phyloP scores from a whole-genome alignment of 35 echinoderm and acorn worm species.

The Ophioderma brevispina region DNA sequence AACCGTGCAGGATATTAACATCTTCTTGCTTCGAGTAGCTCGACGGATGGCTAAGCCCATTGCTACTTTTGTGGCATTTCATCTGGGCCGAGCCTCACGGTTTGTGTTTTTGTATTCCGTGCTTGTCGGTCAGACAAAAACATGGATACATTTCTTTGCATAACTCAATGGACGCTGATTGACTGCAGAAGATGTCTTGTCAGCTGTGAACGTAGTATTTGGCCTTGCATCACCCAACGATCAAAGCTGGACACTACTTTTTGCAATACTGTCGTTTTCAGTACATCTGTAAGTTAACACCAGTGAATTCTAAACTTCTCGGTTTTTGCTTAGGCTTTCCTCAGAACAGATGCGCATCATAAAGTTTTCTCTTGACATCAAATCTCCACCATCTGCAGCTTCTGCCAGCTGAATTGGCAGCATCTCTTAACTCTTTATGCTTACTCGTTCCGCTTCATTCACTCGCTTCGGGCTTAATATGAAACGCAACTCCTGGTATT shows the following conservation, averaged over 20 bases:
- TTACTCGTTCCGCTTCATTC: not conserved
- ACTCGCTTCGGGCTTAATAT: not conserved
- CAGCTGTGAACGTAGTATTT: not conserved
- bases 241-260: conserved; percentile 5
- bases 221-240: conserved; percentile 13
- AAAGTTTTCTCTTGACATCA: no score
- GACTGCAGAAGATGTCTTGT: not conserved
- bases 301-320: not conserved
- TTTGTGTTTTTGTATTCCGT: no score
- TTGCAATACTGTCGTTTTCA: conserved; percentile 12
- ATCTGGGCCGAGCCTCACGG: no score
- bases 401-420: not conserved
- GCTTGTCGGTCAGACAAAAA: conserved; percentile 12
- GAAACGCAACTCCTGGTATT: not conserved
- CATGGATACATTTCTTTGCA: not conserved
- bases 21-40: no score
- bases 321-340: not conserved
- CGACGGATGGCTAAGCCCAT: no score
- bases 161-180: no score
- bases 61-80: no score
- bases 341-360: no score
- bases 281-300: not conserved
- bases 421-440: not conserved
- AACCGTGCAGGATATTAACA: no score
- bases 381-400: not conserved